Evolutionary conservation across 2,797 vertebrate genomes (phyloP).

Genomic region (Acipenser ruthenus): DNA sequence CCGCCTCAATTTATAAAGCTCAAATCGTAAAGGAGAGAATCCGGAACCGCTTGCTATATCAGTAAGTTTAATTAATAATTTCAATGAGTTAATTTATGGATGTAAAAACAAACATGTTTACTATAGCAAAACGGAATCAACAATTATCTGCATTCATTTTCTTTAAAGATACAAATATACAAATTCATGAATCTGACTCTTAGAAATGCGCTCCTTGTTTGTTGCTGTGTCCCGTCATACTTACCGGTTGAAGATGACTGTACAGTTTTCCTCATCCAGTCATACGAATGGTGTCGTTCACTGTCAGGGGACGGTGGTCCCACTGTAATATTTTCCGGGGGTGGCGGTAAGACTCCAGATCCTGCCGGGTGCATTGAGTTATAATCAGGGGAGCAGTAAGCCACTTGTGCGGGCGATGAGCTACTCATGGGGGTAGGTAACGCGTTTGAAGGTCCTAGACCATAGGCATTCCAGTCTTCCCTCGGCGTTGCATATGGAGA

Average conservation of each 20-base stretch:
- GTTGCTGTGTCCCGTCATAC: background rate
- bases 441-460: conserved; percentile 69
- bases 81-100: too few species aligned
- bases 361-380: conserved; percentile 66
- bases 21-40: too few species aligned
- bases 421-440: conserved; percentile 66
- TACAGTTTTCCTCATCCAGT: conserved; percentile 90
- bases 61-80: too few species aligned
- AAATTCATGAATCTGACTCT: too few species aligned
- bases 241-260: conserved; percentile 74
- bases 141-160: background rate
- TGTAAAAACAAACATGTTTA: too few species aligned
- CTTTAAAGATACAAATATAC: background rate
- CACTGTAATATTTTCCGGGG: conserved; percentile 57
- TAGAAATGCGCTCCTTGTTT: too few species aligned
- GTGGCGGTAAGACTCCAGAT: conserved; percentile 62
- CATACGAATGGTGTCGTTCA: conserved; percentile 79
- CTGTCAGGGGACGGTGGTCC: conserved; percentile 71
- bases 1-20: too few species aligned
- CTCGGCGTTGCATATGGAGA: conserved; percentile 69
- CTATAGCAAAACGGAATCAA: background rate
- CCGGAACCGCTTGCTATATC: too few species aligned
- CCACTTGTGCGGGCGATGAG: conserved; percentile 70
- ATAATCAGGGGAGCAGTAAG: conserved; percentile 77
- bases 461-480: conserved; percentile 81